Conservation (phyloP, 2,888 invertebrate genomes). For the Calameuta idolon region DNA sequence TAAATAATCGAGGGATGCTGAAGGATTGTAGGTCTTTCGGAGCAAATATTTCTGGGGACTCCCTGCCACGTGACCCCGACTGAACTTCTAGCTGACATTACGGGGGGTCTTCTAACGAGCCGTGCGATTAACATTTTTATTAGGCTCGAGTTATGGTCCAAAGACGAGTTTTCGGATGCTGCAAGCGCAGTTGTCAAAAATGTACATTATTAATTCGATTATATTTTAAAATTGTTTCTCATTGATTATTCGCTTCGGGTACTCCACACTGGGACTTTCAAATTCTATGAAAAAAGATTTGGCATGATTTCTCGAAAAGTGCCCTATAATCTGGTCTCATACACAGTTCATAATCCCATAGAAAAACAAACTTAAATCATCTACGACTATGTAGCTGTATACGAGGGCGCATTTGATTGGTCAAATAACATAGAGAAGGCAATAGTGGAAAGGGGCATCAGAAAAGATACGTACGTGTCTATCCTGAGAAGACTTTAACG, state of each 20-base stretch:
- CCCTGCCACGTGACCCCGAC: slow-evolving; percentile 62
- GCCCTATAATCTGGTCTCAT: not conserved
- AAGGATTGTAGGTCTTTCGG: slow-evolving; percentile 41
- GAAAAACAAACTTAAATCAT: not conserved
- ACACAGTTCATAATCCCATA: not conserved
- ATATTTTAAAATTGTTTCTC: not conserved
- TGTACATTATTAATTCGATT: not conserved
- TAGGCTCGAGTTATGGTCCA: slow-evolving; percentile 35
- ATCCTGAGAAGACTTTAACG: not conserved
- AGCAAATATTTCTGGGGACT: slow-evolving; percentile 59
- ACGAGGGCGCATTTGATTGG: not conserved
- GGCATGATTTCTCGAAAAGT: not conserved
- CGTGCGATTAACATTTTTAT: slow-evolving; percentile 66
- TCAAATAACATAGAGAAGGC: not conserved
- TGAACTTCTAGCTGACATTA: slow-evolving; percentile 61
- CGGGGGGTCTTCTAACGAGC: slow-evolving; percentile 66
- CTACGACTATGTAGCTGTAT: not conserved
- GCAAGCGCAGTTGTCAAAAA: not conserved
- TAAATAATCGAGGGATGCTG: slow-evolving; percentile 51
- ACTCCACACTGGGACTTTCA: not conserved
- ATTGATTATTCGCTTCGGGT: not conserved
- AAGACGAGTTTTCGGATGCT: not conserved
- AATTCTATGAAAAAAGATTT: not conserved
- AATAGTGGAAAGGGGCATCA: not conserved
- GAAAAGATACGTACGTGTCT: not conserved